Evolutionary conservation across 1,140 invertebrate species (phyloP).

Genomic region (Daktulosphaira vitifoliae): DNA sequence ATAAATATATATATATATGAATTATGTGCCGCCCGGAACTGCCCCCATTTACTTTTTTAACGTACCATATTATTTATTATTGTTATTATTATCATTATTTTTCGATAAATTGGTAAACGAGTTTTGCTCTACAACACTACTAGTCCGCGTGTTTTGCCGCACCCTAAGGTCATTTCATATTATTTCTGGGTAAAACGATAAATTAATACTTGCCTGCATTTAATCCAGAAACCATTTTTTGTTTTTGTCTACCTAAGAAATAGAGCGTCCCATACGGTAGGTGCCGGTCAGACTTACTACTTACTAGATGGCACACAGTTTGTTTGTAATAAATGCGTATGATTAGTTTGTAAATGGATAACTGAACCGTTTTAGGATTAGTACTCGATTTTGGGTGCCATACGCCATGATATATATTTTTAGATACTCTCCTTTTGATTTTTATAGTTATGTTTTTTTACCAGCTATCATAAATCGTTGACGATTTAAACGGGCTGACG

Average conservation of each 20-base stretch:
- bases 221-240: too few relatives aligned
- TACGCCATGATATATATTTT: too few relatives aligned
- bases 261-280: slow-evolving; percentile 14
- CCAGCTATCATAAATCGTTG: slow-evolving; percentile 17
- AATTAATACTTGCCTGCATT: slow-evolving; percentile 11
- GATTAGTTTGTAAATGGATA: too few relatives aligned
- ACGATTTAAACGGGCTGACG: slow-evolving; percentile 23
- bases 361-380: too few relatives aligned
- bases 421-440: too few relatives aligned
- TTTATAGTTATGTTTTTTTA: not conserved
- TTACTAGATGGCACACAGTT: too few relatives aligned
- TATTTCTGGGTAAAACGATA: slow-evolving; percentile 13
- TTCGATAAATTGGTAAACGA: slow-evolving; percentile 25
- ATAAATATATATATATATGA: not conserved
- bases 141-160: not conserved
- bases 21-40: slow-evolving; percentile 28
- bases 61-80: slow-evolving; percentile 7
- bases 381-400: too few relatives aligned
- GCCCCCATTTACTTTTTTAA: slow-evolving; percentile 30
- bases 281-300: not conserved
- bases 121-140: not conserved
- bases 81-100: slow-evolving; percentile 26
- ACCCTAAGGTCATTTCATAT: not conserved
- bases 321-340: too few relatives aligned
- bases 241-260: slow-evolving; percentile 3